Base-by-base conservation (phyloP, 2,888 invertebrate species). In the Acrobasis repandana region DNA sequence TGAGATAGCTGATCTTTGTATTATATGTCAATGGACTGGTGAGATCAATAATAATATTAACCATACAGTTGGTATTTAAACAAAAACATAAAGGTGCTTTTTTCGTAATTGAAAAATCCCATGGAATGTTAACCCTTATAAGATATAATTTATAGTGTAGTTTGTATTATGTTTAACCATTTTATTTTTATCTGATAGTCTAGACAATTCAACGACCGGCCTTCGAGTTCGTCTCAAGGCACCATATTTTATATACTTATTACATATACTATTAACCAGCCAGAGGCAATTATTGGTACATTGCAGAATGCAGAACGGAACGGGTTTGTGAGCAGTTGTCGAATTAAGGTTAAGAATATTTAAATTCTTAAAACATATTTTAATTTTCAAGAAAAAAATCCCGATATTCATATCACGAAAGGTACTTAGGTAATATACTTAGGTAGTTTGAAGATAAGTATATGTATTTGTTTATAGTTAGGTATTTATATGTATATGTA, bases 201-300 rank as follows among this genome's bases (percentile, higher is more conserved):
- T 52, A 61, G 57, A 56, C 56, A 56, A 56, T 49, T 54, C 61
- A 69, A 70, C 61, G 69, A 73, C 68, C 72, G 73, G 65, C 74
- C 75, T 75, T 74, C 71, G 65, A 20, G 50, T 50, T 14, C 50
- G 33, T 33, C 61, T n/a, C 57, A 60, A 63, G 58, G 59, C 34
- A 20, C 48, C 48, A 48, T 16, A 54, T 46, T 56, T 58, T 64
- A 60, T 60, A 56, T 61, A 63, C 56, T 61, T 60, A 50, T 38
- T 48, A 36, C 51, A 58, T n/a, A n/a, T 9, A 54, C 28, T 28
- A 36, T 54, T 36, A 54, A 54, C 11, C 34, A 48, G 47, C 60
- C 18, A 47, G n/a, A 56, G 33, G 43, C 56, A 46, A 62, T 62
- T 60, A 60, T 60, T 62, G 62, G 28, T 61, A 38, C 20, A 56